These are phyloP conservation scores for Oscheius myriophilus DNA, from an alignment of 2,888 invertebrate genomes.

Conservation along the genomic window DNA sequence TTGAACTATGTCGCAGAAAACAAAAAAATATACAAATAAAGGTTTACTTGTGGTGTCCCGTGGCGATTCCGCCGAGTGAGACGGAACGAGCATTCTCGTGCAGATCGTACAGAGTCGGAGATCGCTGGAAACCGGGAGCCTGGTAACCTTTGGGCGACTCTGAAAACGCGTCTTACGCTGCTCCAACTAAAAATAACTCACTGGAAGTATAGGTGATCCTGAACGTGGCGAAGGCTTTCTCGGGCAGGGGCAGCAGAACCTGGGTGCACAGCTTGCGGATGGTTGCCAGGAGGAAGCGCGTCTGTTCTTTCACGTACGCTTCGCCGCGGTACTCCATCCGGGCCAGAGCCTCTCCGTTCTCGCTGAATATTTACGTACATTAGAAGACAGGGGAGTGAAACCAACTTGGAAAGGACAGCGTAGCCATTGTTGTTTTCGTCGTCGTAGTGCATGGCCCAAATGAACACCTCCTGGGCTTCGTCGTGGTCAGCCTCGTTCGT, in stretches of 20 bases:
- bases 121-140: conserved; percentile 17
- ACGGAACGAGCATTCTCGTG: conserved; percentile 1
- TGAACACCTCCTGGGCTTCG: conserved; percentile 34
- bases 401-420: background rate
- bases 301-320: conserved; percentile 21
- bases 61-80: conserved; percentile 8
- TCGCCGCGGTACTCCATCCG: conserved; percentile 28
- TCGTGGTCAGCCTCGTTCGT: conserved; percentile 21
- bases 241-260: conserved; percentile 24
- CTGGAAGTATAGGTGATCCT: conserved; percentile 25
- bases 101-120: conserved; percentile 7
- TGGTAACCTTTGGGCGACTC: conserved; percentile 22
- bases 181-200: background rate
- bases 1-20: too few species aligned
- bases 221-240: conserved; percentile 26
- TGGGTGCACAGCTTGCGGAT: conserved; percentile 29
- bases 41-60: conserved; percentile 11
- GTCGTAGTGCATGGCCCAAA: conserved; percentile 28
- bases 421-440: conserved; percentile 13
- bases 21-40: background rate
- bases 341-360: background rate
- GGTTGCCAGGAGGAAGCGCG: conserved; percentile 11
- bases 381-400: background rate
- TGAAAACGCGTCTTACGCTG: too few species aligned
- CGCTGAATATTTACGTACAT: background rate